Evolutionary conservation across 2,113 vertebrate species (phyloP).

Genomic region (Phyllostomus discolor): DNA sequence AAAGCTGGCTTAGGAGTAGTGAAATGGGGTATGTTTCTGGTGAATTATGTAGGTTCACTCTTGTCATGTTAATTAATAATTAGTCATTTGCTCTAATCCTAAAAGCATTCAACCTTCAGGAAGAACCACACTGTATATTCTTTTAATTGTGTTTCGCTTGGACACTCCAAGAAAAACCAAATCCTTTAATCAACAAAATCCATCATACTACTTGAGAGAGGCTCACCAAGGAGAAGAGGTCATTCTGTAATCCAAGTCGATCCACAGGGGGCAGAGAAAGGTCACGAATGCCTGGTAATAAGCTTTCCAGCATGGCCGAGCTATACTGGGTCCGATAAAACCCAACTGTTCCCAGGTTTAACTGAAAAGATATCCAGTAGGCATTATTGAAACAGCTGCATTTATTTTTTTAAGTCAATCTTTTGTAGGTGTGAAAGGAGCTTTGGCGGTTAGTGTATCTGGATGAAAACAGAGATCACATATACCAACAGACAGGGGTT

Average conservation of each 20-base stretch:
- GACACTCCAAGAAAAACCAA: constrained; percentile 24
- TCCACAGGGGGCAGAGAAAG: constrained; percentile 95
- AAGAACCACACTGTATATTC: background rate
- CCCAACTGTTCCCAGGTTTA: constrained; percentile 97
- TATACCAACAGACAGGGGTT: background rate
- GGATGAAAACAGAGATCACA: background rate
- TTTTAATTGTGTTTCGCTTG: constrained; percentile 29
- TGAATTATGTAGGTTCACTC: background rate
- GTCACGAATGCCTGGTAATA: constrained; percentile 92
- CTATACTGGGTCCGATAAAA: constrained; percentile 98
- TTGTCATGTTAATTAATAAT: constrained; percentile 39
- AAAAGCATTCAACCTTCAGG: constrained; percentile 46
- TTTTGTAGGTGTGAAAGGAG: background rate
- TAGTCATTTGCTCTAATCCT: background rate
- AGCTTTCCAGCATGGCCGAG: constrained; percentile 90
- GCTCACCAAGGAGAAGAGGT: constrained; percentile 97
- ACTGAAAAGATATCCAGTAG: constrained; percentile 79
- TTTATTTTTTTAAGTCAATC: background rate
- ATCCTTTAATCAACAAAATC: constrained; percentile 47
- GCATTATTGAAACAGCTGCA: background rate
- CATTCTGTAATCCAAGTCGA: constrained; percentile 96
- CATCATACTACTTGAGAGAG: background rate
- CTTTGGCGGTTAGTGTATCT: background rate
- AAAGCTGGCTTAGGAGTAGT: background rate
- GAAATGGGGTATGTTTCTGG: constrained; percentile 5